Conservation (phyloP, 2,888 invertebrate species). For the Melieria omissa region DNA sequence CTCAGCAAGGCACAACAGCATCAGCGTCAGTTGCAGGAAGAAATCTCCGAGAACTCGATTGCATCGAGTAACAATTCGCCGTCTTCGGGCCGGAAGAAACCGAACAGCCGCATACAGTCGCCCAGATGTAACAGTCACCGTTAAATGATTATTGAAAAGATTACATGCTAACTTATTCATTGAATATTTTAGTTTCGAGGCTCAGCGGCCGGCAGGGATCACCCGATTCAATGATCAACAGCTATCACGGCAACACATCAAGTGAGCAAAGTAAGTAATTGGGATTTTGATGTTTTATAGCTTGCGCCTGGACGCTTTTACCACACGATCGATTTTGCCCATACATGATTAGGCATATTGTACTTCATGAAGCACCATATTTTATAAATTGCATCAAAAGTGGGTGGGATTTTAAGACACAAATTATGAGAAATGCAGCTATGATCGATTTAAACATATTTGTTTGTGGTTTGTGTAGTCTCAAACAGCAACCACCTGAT, state of each 20-base stretch:
- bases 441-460: background rate
- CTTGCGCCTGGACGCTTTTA: background rate
- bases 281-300: background rate
- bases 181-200: conserved; percentile 62
- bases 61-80: conserved; percentile 65
- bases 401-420: no score
- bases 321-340: background rate
- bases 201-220: conserved; percentile 70
- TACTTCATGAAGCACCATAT: background rate
- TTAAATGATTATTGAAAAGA: no score
- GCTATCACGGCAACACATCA: conserved; percentile 72
- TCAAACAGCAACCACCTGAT: conserved; percentile 52
- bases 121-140: conserved; percentile 60
- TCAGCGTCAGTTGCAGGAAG: conserved; percentile 83
- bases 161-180: conserved; percentile 34
- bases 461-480: conserved; percentile 9
- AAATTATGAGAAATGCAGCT: background rate
- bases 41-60: conserved; percentile 68
- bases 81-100: conserved; percentile 62
- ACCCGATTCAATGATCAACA: conserved; percentile 79
- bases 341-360: background rate
- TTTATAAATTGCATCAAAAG: no score
- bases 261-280: conserved; percentile 56
- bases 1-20: conserved; percentile 92
- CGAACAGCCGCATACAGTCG: conserved; percentile 66